Percentiles rank a stretch among this genome's conserved stretches.
Conservation (phyloP, 2,113 vertebrate species). For the Deroptyus accipitrinus region DNA sequence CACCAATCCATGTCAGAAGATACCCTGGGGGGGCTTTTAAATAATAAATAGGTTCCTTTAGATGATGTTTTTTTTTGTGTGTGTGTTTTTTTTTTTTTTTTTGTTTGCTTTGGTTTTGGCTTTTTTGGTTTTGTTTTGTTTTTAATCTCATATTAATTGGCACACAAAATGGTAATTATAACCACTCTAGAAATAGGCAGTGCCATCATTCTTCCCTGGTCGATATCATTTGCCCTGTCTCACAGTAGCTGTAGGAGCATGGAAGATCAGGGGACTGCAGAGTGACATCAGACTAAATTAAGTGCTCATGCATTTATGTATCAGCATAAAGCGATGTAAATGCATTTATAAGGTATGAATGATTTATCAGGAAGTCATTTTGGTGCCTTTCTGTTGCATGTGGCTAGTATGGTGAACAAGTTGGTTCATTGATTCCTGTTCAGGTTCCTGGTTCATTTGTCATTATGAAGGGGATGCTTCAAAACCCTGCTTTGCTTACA, state of each 20-base stretch:
- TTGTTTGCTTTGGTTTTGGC: neutral
- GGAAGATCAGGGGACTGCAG: neutral
- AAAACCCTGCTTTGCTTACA: neutral
- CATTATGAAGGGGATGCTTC: neutral
- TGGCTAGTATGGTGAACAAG: conserved; percentile 39
- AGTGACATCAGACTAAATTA: conserved; percentile 75
- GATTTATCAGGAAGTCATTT: conserved; percentile 60
- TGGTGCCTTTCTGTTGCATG: conserved; percentile 29
- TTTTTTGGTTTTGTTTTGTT: neutral
- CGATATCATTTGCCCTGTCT: conserved; percentile 25
- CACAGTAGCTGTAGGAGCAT: neutral
- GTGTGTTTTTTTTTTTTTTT: neutral
- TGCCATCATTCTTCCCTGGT: conserved; percentile 18
- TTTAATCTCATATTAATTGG: conserved; percentile 72
- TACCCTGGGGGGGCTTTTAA: conserved; percentile 51
- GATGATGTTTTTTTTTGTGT: neutral
- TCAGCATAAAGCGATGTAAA: conserved; percentile 27
- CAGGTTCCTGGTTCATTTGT: neutral
- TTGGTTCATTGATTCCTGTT: conserved; percentile 22
- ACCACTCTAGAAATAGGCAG: neutral
- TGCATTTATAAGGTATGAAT: conserved; percentile 59
- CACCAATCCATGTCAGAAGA: conserved; percentile 45
- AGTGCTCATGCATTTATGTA: conserved; percentile 69
- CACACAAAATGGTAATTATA: conserved; percentile 37
- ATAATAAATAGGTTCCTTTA: conserved; percentile 68